Evolutionary conservation across 2,797 vertebrate genomes (phyloP).

Genomic region (Lacerta agilis): DNA sequence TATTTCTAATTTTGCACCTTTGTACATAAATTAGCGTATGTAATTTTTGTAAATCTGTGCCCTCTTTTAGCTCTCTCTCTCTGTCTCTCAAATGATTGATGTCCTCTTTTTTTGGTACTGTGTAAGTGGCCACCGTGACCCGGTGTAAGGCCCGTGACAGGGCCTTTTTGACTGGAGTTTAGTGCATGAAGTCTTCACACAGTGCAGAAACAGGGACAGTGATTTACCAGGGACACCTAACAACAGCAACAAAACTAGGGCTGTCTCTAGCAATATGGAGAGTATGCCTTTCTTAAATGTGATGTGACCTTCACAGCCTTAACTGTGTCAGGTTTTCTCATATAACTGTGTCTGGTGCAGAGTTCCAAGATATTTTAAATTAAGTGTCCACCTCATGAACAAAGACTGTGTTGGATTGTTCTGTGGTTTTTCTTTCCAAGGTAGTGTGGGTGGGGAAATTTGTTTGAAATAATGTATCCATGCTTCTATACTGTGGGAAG

Average conservation of each 20-base stretch:
- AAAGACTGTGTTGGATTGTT: not conserved
- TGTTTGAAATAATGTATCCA: not conserved
- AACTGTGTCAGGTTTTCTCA: not conserved
- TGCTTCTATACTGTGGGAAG: constrained; percentile 10
- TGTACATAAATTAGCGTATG: too few species aligned
- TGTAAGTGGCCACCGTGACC: too few species aligned
- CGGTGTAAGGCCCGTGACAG: too few species aligned
- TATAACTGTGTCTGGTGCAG: not conserved
- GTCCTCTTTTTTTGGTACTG: too few species aligned
- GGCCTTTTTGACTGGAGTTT: too few species aligned
- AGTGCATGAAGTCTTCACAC: not conserved
- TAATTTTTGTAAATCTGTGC: too few species aligned
- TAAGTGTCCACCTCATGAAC: not conserved
- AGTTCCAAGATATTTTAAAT: not conserved
- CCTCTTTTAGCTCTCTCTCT: too few species aligned
- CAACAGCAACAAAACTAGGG: not conserved
- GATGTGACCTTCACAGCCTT: not conserved
- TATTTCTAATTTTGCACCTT: too few species aligned
- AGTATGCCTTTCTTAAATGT: not conserved
- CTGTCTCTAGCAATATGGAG: not conserved
- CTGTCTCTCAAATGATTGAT: too few species aligned
- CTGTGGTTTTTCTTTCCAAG: constrained; percentile 1
- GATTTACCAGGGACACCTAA: not conserved
- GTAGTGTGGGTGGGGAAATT: not conserved
- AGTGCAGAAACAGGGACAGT: not conserved